Evolutionary conservation across 1,140 invertebrate genomes (phyloP).

Genomic region (Zaprionus kolodkinae): DNA sequence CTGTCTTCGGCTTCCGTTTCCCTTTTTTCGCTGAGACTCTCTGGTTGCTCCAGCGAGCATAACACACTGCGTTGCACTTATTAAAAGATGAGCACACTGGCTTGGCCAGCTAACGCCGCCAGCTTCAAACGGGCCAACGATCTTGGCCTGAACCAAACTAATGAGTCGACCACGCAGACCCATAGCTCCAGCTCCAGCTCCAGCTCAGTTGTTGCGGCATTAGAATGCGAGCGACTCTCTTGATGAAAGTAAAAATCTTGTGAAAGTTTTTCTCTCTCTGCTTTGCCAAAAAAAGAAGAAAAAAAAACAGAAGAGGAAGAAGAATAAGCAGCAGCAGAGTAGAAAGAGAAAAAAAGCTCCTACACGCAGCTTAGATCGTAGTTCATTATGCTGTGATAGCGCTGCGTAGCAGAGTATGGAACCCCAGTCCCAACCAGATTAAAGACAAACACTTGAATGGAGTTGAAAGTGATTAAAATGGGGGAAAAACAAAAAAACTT

Average conservation of each 20-base stretch:
- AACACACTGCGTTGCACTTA: conserved; percentile 67
- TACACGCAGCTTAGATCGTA: conserved; percentile 38
- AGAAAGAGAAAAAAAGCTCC: background rate
- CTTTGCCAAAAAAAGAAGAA: conserved; percentile 57
- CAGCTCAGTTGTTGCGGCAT: conserved; percentile 5
- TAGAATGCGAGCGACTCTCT: conserved; percentile 48
- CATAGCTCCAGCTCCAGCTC: too few relatives aligned
- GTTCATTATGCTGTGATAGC: background rate
- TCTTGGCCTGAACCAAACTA: conserved; percentile 4
- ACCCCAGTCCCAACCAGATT: background rate
- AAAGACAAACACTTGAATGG: background rate
- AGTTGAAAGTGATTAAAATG: background rate
- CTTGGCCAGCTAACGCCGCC: conserved; percentile 55
- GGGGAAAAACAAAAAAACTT: background rate
- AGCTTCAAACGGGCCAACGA: conserved; percentile 47
- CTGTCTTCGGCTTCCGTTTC: conserved; percentile 69
- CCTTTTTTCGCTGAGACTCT: conserved; percentile 41
- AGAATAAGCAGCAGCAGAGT: background rate
- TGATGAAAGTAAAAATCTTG: conserved; percentile 61
- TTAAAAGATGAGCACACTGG: conserved; percentile 56
- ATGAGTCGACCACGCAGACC: background rate
- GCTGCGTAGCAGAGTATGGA: background rate
- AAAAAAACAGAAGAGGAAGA: background rate
- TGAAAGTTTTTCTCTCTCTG: conserved; percentile 64
- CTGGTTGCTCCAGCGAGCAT: conserved; percentile 59